These are phyloP conservation scores for Oligia latruncula DNA, from an alignment of 2,888 invertebrate species.

Conservation along the genomic window DNA sequence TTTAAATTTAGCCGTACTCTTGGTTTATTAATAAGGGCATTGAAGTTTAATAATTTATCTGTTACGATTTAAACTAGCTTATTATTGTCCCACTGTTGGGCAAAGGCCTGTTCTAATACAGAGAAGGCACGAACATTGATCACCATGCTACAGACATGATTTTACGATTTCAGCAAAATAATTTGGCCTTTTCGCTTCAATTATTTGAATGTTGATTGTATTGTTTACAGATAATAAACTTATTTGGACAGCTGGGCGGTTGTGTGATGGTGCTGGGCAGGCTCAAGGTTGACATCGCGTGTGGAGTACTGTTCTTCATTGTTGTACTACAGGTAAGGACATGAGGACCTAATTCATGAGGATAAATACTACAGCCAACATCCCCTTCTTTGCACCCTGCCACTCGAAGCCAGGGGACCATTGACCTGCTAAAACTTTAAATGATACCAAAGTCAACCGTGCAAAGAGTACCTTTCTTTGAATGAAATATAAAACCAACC, in stretches of 20 bases:
- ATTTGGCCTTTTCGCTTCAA: background rate
- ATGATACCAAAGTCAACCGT: too few relatives aligned
- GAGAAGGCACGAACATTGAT: background rate
- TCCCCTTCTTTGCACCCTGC: too few relatives aligned
- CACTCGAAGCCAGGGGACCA: too few relatives aligned
- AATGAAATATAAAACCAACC: too few relatives aligned
- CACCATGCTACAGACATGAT: background rate
- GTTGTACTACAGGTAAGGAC: conserved; percentile 96
- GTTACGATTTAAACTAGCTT: background rate
- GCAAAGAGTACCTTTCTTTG: too few relatives aligned
- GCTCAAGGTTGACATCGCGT: conserved; percentile 97
- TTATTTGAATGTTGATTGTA: conserved; percentile 14
- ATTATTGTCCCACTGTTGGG: background rate
- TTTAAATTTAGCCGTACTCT: background rate
- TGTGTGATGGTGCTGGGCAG: conserved; percentile 98
- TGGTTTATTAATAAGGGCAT: background rate
- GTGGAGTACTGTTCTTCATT: conserved; percentile 97
- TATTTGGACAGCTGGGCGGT: conserved; percentile 98
- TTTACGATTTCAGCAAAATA: background rate
- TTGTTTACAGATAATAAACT: conserved; percentile 92
- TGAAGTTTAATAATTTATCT: background rate
- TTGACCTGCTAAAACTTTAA: too few relatives aligned
- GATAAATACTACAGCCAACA: too few relatives aligned
- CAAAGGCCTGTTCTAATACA: background rate
- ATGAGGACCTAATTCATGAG: too few relatives aligned